A percentile compares a stretch with the other conserved stretches of the same genome.
phyloP scores from a whole-genome alignment of 2,888 invertebrate species.

The Hermaeophaga mercurialis region DNA sequence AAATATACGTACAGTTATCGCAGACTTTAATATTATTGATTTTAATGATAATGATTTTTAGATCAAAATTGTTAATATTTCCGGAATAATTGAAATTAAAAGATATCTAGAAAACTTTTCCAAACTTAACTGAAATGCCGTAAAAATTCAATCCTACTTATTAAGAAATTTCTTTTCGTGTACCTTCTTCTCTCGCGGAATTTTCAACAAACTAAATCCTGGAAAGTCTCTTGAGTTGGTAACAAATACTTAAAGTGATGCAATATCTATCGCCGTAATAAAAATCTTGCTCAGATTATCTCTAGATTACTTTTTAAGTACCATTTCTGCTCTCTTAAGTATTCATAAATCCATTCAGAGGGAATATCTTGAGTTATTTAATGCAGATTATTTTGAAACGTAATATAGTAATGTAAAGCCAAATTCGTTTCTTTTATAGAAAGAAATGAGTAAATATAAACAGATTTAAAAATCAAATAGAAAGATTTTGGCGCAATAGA shows the following conservation, averaged over 20 bases:
- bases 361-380: slow-evolving; percentile 1
- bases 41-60: no score
- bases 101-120: no score
- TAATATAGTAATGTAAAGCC: background rate
- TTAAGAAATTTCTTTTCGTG: no score
- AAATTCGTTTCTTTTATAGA: background rate
- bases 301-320: slow-evolving; percentile 17
- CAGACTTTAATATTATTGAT: no score
- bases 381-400: background rate
- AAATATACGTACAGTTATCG: no score
- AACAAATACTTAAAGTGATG: slow-evolving; percentile 13
- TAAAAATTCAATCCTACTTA: no score
- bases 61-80: no score
- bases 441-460: no score
- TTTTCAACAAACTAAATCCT: slow-evolving; percentile 10
- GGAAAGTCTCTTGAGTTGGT: background rate
- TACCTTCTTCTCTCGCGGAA: slow-evolving; percentile 6
- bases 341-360: slow-evolving; percentile 16
- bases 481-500: no score
- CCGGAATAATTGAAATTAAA: no score
- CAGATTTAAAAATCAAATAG: no score
- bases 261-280: slow-evolving; percentile 17
- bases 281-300: slow-evolving; percentile 19
- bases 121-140: no score
- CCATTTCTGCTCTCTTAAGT: slow-evolving; percentile 14